A percentile compares a stretch with the other conserved stretches of the same genome.
Conservation (phyloP, 2,113 vertebrate genomes). For the Poeciliopsis retropinna region DNA sequence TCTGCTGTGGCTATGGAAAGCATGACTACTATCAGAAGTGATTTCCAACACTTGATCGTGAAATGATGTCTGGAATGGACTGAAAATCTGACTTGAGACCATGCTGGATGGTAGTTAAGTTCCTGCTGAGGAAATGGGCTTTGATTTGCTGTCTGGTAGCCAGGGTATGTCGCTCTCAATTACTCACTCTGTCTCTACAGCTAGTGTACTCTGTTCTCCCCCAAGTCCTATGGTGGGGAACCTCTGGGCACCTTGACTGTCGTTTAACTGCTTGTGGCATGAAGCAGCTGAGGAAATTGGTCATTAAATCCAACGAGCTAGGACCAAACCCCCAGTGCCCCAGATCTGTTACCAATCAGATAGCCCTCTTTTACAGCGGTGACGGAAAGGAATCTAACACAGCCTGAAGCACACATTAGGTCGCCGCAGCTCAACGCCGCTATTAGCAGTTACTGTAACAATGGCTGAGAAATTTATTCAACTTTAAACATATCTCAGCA, state of each 20-base stretch:
- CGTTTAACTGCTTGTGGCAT: constrained; percentile 83
- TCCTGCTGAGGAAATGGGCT: constrained; percentile 68
- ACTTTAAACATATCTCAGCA: constrained; percentile 36
- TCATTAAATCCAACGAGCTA: constrained; percentile 84
- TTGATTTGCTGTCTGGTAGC: constrained; percentile 69
- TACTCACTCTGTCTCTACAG: constrained; percentile 63
- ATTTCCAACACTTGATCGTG: constrained; percentile 27
- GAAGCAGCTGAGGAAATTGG: constrained; percentile 82
- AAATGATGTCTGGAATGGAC: constrained; percentile 27
- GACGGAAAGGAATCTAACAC: constrained; percentile 51
- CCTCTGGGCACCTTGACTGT: constrained; percentile 83
- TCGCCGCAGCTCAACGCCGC: constrained; percentile 38
- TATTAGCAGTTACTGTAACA: constrained; percentile 59
- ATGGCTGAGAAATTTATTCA: constrained; percentile 37
- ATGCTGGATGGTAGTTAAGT: constrained; percentile 62
- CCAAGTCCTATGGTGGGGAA: constrained; percentile 66
- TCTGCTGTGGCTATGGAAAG: not conserved
- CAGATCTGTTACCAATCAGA: constrained; percentile 85
- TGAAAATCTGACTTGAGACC: constrained; percentile 47
- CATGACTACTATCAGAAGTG: not conserved
- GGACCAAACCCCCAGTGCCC: constrained; percentile 77
- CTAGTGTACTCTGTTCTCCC: constrained; percentile 49
- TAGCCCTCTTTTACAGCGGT: constrained; percentile 77
- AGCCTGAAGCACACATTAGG: constrained; percentile 65
- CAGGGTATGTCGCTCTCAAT: constrained; percentile 59